phyloP scores from a whole-genome alignment of 1,140 invertebrate genomes.

The Bombus haemorrhoidalis region DNA sequence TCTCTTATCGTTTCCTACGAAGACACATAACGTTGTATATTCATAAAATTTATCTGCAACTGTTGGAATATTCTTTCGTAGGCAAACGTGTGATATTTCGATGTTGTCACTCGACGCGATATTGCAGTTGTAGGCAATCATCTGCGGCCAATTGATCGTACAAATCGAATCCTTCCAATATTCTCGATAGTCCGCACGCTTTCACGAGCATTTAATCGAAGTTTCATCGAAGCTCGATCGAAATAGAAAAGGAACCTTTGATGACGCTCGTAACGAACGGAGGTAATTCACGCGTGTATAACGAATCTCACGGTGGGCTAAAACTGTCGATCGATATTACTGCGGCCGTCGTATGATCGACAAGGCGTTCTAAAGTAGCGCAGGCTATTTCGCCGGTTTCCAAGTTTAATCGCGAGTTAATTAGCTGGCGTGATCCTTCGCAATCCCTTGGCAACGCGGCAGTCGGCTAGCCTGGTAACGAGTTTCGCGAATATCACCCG shows the following conservation, averaged over 20 bases:
- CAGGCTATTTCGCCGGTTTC: background rate
- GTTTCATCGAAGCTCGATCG: background rate
- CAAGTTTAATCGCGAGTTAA: slow-evolving; percentile 50
- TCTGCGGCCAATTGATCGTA: no score
- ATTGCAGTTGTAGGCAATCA: background rate
- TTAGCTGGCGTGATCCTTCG: slow-evolving; percentile 9
- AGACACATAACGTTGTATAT: no score
- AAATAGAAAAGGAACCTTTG: background rate
- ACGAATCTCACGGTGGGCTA: slow-evolving; percentile 9
- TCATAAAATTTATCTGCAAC: background rate
- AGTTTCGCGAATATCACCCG: slow-evolving; percentile 43
- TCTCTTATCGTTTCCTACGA: no score
- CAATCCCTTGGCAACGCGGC: background rate
- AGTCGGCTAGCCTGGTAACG: background rate
- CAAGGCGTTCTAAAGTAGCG: slow-evolving; percentile 45
- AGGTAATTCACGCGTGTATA: slow-evolving; percentile 18
- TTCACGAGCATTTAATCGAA: background rate
- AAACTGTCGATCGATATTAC: slow-evolving; percentile 58
- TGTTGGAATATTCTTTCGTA: background rate
- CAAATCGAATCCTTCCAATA: background rate
- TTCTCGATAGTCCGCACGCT: background rate
- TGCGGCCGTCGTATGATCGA: slow-evolving; percentile 44
- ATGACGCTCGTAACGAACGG: slow-evolving; percentile 12
- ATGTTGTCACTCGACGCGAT: background rate
- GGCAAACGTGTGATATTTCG: background rate